A percentile compares a stretch with the other conserved stretches of the same genome.
Conservation (phyloP, 2,888 invertebrate species). For the Aphodius granarius region DNA sequence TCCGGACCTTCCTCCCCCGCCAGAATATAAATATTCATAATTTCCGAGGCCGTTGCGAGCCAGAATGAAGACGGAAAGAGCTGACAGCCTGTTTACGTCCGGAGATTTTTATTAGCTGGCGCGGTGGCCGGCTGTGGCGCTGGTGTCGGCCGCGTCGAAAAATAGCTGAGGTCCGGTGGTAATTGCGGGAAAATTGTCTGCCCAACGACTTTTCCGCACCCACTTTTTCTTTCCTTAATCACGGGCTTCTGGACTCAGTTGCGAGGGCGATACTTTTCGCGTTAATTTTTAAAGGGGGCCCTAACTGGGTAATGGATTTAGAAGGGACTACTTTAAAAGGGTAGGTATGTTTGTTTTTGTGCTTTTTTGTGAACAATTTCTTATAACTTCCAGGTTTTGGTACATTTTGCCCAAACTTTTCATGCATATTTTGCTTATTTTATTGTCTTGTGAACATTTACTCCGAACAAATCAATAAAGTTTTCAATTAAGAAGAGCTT, state of each 20-base stretch:
- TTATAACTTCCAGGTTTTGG: no score
- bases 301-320: not conserved
- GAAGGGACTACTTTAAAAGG: not conserved
- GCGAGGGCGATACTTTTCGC: not conserved
- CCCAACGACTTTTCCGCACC: not conserved
- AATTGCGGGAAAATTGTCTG: not conserved
- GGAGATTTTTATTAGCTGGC: not conserved
- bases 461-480: no score
- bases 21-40: constrained; percentile 44
- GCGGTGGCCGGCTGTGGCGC: not conserved
- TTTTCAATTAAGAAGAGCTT: no score
- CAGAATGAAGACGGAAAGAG: not conserved
- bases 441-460: no score
- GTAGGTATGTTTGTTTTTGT: no score
- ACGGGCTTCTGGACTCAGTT: not conserved
- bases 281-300: not conserved
- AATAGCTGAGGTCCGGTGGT: not conserved
- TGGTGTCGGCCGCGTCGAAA: not conserved
- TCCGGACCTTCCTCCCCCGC: constrained; percentile 30
- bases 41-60: not conserved
- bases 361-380: no score
- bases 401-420: no score
- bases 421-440: no score
- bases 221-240: not conserved
- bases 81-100: not conserved